Base-by-base conservation (phyloP, 2,113 vertebrate species). In the Calypte anna region DNA sequence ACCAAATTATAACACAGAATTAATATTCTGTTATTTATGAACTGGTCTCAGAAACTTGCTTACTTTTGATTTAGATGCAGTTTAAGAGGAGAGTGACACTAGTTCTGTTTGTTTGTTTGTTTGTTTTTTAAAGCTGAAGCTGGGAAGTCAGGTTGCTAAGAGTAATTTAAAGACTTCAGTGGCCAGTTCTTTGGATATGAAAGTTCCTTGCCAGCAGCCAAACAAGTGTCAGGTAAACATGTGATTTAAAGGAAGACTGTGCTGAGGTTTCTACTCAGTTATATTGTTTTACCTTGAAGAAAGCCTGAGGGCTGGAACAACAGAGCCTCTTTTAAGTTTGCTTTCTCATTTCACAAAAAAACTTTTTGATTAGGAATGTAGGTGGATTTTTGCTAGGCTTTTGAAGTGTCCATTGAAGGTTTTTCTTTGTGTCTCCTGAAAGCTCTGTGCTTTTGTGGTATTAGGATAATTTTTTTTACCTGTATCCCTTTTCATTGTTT, bases 401-500 rank as follows among this genome's bases (percentile, higher is more conserved):
- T 94, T 94, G 63, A 96, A 93, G 70, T 73, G 28, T 66, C 67
- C 33, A 12, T 70, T 86, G 90, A 74, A 78, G 38, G 43, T 5
- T 20, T 91, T 87, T 74, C 8, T 85, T 82, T 88, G 40, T 82
- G 87, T 83, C 48, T 91, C 25, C 57, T 82, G 55, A 55, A 90
- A 85, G 22, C 12, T 77, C n/a, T 75, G 3, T 69, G 31, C 50
- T 82, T 25, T 67, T 94, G 33, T 62, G 48, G 33, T 82, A 58
- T 85, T 79, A 61, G 8, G 40, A 12, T 44, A 46, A 7, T 72
- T 62, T 54, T 66, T 91, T 85, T 91, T 16, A 91, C 91, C 75
- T 93, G 19, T 74, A 70, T 86, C 75, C 25, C 18, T 91, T 94
- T 95, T 91, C 33, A 57, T 94, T 88, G 70, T 77, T 94, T 80